Evolutionary conservation across 2,113 vertebrate species (phyloP).

Genomic region (Heterotilapia buettikoferi): DNA sequence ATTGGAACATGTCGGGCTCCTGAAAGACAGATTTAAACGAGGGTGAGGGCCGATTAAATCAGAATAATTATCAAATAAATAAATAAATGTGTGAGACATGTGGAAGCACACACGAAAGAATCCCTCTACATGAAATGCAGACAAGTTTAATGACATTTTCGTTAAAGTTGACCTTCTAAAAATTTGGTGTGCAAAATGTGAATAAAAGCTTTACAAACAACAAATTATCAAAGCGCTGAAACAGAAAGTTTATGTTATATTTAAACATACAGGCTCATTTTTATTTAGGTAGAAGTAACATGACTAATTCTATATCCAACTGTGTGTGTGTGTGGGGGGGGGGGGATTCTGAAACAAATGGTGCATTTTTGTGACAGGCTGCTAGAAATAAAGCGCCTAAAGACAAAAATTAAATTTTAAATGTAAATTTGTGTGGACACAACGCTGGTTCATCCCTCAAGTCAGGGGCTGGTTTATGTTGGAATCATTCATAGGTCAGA

Average conservation of each 20-base stretch:
- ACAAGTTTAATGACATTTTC: not conserved
- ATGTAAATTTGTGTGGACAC: not conserved
- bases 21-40: conserved; percentile 26
- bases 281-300: not conserved
- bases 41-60: not conserved
- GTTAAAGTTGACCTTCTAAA: not conserved
- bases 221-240: not conserved
- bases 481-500: not conserved
- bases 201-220: not conserved
- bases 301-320: not conserved
- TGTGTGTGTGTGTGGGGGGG: not conserved
- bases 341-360: no score
- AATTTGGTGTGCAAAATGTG: not conserved
- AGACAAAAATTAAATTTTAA: not conserved
- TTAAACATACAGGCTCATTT: not conserved
- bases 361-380: not conserved
- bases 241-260: not conserved
- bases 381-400: not conserved
- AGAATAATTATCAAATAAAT: not conserved
- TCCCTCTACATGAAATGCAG: not conserved
- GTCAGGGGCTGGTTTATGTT: not conserved
- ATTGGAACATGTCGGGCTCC: conserved; percentile 97
- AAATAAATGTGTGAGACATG: not conserved
- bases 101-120: not conserved
- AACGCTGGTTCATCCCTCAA: not conserved